These are phyloP conservation scores for Epinephelus moara DNA, from an alignment of 2,113 vertebrate genomes.

Conservation along the genomic window DNA sequence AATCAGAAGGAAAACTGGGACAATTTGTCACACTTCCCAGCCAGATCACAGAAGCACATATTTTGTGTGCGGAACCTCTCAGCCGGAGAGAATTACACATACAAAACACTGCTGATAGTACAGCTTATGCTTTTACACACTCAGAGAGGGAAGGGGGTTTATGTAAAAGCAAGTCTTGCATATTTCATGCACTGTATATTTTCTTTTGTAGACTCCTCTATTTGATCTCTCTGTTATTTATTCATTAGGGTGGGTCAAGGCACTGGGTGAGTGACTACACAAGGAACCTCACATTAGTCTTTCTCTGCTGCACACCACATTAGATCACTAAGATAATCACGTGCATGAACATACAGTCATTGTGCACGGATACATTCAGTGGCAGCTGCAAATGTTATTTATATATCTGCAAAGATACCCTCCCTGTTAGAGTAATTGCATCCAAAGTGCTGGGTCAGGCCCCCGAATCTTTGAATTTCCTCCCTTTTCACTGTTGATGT, in stretches of 20 bases:
- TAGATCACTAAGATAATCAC: not conserved
- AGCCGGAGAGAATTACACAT: not conserved
- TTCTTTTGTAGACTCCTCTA: conserved; percentile 50
- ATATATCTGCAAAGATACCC: not conserved
- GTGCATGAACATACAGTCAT: not conserved
- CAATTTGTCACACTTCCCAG: not conserved
- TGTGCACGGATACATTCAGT: not conserved
- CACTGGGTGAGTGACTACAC: conserved; percentile 13
- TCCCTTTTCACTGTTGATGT: not conserved
- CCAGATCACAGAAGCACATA: not conserved
- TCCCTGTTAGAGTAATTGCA: not conserved
- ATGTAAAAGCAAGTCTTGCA: conserved; percentile 23
- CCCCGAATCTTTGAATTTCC: not conserved
- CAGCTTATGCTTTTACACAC: not conserved
- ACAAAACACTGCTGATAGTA: not conserved
- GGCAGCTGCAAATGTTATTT: not conserved
- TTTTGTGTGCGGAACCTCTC: not conserved
- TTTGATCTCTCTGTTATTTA: conserved; percentile 64
- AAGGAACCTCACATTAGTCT: conserved; percentile 30
- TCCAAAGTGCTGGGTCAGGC: not conserved
- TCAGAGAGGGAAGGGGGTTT: not conserved
- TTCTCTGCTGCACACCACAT: conserved; percentile 3
- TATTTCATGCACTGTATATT: conserved; percentile 43
- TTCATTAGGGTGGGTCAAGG: conserved; percentile 52
- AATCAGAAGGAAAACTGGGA: not conserved